These are phyloP conservation scores for Berghia stephanieae DNA, from an alignment of 1,140 invertebrate species.

Conservation along the genomic window DNA sequence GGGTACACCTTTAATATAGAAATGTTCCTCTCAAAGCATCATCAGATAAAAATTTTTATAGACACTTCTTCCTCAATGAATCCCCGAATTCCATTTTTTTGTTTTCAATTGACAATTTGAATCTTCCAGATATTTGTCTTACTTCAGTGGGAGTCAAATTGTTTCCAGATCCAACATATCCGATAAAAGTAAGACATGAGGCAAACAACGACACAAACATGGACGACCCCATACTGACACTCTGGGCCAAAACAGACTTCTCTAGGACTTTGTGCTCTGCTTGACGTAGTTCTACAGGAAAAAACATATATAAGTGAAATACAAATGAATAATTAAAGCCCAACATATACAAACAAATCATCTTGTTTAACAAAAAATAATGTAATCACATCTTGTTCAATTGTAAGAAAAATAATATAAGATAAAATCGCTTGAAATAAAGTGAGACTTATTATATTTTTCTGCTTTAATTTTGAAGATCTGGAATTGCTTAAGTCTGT, in stretches of 20 bases:
- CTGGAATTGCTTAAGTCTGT: no score
- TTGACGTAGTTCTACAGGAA: slow-evolving; percentile 69
- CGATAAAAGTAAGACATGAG: slow-evolving; percentile 74
- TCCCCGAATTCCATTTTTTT: background rate
- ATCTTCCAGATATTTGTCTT: no score
- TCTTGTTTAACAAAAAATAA: background rate
- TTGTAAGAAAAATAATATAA: background rate
- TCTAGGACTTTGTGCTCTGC: slow-evolving; percentile 71
- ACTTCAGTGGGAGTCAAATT: slow-evolving; percentile 75
- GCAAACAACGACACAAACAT: slow-evolving; percentile 75
- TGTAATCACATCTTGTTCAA: background rate
- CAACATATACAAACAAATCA: background rate
- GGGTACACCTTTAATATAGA: no score
- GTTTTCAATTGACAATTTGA: no score
- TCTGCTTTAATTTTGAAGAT: no score
- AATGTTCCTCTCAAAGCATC: no score
- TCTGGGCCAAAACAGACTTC: slow-evolving; percentile 73
- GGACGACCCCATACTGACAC: slow-evolving; percentile 73
- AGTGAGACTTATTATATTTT: no score
- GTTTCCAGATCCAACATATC: slow-evolving; percentile 72
- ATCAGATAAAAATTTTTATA: no score
- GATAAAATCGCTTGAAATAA: background rate
- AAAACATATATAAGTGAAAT: background rate
- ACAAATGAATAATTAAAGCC: background rate
- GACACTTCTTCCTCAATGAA: no score